These are phyloP conservation scores for Caenorhabditis wallacei DNA, from an alignment of 2,888 invertebrate genomes.

Conservation along the genomic window DNA sequence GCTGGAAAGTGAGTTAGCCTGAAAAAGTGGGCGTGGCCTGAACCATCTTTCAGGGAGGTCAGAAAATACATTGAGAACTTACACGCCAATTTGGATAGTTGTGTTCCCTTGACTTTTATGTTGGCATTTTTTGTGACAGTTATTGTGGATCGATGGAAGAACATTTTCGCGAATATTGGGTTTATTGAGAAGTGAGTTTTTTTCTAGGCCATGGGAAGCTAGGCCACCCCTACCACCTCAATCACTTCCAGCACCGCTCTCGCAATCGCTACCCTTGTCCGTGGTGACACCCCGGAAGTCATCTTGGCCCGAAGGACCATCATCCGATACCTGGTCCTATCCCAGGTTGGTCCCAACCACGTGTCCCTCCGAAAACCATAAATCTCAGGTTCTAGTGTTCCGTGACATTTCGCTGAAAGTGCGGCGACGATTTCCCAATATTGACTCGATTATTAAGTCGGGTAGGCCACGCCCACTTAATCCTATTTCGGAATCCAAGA, in stretches of 20 bases:
- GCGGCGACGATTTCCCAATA: slow-evolving; percentile 75
- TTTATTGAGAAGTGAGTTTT: slow-evolving; percentile 70
- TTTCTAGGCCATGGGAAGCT: neutral
- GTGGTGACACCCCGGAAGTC: slow-evolving; percentile 64
- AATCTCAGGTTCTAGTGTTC: slow-evolving; percentile 76
- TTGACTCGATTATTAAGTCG: slow-evolving; percentile 71
- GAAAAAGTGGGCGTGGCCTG: neutral
- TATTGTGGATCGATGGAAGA: slow-evolving; percentile 75
- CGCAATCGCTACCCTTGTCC: slow-evolving; percentile 68
- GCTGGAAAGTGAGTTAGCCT: slow-evolving; percentile 2
- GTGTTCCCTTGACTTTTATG: slow-evolving; percentile 75
- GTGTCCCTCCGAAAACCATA: no score
- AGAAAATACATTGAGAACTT: slow-evolving; percentile 35
- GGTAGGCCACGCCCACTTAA: slow-evolving; percentile 58
- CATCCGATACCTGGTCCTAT: slow-evolving; percentile 69
- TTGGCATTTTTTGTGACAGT: slow-evolving; percentile 76
- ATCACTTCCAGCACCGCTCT: slow-evolving; percentile 69
- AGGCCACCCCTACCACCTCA: no score
- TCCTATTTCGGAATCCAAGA: neutral
- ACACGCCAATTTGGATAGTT: slow-evolving; percentile 49
- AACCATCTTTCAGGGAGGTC: slow-evolving; percentile 26
- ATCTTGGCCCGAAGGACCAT: slow-evolving; percentile 68
- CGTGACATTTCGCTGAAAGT: slow-evolving; percentile 78
- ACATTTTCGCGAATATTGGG: slow-evolving; percentile 72
- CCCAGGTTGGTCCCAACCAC: slow-evolving; percentile 53